These are phyloP conservation scores for Spisula solida DNA, from an alignment of 2,888 invertebrate genomes.

Conservation along the genomic window DNA sequence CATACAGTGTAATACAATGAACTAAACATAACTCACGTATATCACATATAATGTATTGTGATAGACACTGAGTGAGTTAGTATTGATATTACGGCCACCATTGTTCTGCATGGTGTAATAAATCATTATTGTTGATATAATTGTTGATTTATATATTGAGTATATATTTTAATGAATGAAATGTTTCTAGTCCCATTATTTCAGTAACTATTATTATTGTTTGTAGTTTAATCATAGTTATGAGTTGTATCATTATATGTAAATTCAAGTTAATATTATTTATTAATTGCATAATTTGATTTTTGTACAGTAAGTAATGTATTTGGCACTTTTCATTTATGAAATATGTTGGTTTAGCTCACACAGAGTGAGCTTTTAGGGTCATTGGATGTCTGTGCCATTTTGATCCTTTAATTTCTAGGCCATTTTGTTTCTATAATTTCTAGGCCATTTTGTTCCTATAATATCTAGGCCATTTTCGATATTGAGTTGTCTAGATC, in stretches of 20 bases:
- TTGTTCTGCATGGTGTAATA: not conserved
- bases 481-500: too few relatives aligned
- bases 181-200: constrained; percentile 25
- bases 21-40: too few relatives aligned
- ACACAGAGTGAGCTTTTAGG: too few relatives aligned
- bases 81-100: constrained; percentile 9
- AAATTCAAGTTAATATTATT: constrained; percentile 17
- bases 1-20: too few relatives aligned
- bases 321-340: constrained; percentile 2
- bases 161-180: constrained; percentile 12
- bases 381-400: too few relatives aligned
- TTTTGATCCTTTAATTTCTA: too few relatives aligned
- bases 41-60: too few relatives aligned
- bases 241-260: constrained; percentile 9
- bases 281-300: constrained; percentile 24
- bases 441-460: too few relatives aligned
- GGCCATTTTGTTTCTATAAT: too few relatives aligned
- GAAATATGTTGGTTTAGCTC: not conserved
- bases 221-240: constrained; percentile 13
- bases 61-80: too few relatives aligned
- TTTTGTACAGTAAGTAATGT: constrained; percentile 19
- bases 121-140: constrained; percentile 13
- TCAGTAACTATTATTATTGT: constrained; percentile 10
- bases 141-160: constrained; percentile 8
- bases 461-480: too few relatives aligned